Conservation (phyloP, 2,888 invertebrate genomes). For the Drosophila mulleri region DNA sequence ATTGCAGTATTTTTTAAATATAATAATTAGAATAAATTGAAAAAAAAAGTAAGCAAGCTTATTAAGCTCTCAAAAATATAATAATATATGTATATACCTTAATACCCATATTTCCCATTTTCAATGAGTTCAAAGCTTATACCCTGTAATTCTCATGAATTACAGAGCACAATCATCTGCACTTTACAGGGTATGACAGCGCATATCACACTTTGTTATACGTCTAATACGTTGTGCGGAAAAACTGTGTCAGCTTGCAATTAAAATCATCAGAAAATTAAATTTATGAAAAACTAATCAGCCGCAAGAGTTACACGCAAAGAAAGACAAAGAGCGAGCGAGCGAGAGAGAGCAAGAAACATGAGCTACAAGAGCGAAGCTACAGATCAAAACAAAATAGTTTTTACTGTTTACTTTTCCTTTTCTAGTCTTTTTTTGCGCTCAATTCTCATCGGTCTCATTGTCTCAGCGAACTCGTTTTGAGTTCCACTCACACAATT, state of each 20-base stretch:
- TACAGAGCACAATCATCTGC: not conserved
- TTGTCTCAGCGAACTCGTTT: conserved; percentile 55
- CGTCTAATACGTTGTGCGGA: not conserved
- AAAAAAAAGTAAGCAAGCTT: too few species aligned
- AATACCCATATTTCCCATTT: not conserved
- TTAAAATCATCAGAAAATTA: conserved; percentile 48
- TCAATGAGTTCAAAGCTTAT: not conserved
- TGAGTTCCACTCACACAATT: conserved; percentile 61
- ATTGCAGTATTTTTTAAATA: too few species aligned
- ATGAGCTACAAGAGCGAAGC: conserved; percentile 60
- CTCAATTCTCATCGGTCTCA: conserved; percentile 3
- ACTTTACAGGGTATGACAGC: conserved; percentile 1
- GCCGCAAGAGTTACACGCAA: conserved; percentile 4
- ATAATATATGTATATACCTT: too few species aligned
- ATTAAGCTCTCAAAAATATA: too few species aligned
- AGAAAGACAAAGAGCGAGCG: not conserved
- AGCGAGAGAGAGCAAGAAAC: not conserved
- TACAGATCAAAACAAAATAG: conserved; percentile 73
- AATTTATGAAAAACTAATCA: conserved; percentile 28
- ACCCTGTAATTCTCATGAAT: not conserved
- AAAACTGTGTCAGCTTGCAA: conserved; percentile 61
- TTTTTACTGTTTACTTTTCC: conserved; percentile 18
- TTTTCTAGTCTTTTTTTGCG: not conserved
- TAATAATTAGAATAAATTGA: too few species aligned
- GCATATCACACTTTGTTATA: not conserved